Evolutionary conservation across 2,797 vertebrate species (phyloP), one percentile per base, ranked within the genome.

Genomic region (Chelon labrosus): DNA sequence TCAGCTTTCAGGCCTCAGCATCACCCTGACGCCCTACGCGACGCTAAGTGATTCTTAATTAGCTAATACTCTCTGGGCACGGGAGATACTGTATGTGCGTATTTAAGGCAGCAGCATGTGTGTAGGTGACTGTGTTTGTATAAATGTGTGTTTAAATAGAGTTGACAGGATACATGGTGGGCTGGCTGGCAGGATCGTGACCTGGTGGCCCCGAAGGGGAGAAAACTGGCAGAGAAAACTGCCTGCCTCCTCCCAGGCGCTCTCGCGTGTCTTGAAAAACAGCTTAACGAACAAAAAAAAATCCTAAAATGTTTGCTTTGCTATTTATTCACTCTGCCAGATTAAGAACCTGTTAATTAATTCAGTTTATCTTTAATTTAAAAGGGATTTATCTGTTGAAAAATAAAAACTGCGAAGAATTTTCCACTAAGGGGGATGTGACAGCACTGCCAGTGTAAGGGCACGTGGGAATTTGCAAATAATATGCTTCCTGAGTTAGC

Each of bases 41-140:
- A 14, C 56, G 54, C 65, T 70, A 82, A 90, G 80, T 82, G 79
- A 68, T 82, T 84, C 65, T 76, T 87, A 86, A 88, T 90, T 79
- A 88, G 76, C 71, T 77, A 77, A 79, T 51, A 63, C 61, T 71
- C 68, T 77, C 39, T 7, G 57, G 62, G 42, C 42, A n/a, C n/a
- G n/a, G n/a, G n/a, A 8, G 22, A n/a, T 39, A 57, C 53, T 69
- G 52, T 71, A 42, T 71, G 76, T 79, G 66, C 76, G 70, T 22
- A 60, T 77, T 44, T 51, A 16, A 37, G 37, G 38, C 67, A 51
- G 42, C 35, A 51, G 62, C 61, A 70, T 59, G 42, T 70, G 69
- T 73, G 66, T 69, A 66, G 53, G 77, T 57, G 72, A 54, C 56
- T 71, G 42, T 56, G 64, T 71, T 51, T 63, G 62, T 57, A 52